Base-by-base conservation (phyloP, 2,888 invertebrate genomes). In the Synanthedon myopaeformis region DNA sequence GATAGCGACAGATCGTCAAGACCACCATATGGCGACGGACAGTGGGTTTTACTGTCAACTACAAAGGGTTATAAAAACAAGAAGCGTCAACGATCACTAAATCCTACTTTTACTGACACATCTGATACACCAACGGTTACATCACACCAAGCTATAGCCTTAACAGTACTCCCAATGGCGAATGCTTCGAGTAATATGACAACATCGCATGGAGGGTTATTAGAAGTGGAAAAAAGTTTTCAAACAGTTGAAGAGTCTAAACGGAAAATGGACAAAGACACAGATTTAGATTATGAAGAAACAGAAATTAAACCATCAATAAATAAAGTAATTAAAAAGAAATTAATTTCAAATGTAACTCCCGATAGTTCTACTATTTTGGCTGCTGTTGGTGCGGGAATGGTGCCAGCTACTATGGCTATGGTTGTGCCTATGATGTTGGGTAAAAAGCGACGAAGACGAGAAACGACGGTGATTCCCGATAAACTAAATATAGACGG, bases 371-470 rank as follows among this genome's bases (percentile, higher is more conserved):
- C 91, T 0, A 90, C 92, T 0, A 89, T 93, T 42, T 69, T 93
- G 58, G 92, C 93, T 6, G 93, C 93, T 0, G 92, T 93, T 0
- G 92, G 93, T 0, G 93, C 94, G 13, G 94, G 94, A 0, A 92
- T 94, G 91, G 88, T 94, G 17, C 94, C 94, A 5, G 94, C 93
- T 0, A 93, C 94, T 0, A 92, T 94, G 91, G 94, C 93, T 0
- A 92, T 94, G 91, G 88, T 94, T 60, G 91, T 94, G 42, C 94
- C 94, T 0, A 91, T 94, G 89, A 91, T 93, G 73, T 81, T 94
- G 56, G 92, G 92, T n/a, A 70, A 72, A 8, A 70, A 79, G 61
- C 74, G 82, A n/a, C 65, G 78, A 59, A 78, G 78, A 65, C 69
- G 83, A 59, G 77, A 76, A 45, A 57, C 75, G 42, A 54, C 57